Base-by-base conservation (phyloP, 2,888 invertebrate genomes). In the Drosophila nr. perissopoda region DNA sequence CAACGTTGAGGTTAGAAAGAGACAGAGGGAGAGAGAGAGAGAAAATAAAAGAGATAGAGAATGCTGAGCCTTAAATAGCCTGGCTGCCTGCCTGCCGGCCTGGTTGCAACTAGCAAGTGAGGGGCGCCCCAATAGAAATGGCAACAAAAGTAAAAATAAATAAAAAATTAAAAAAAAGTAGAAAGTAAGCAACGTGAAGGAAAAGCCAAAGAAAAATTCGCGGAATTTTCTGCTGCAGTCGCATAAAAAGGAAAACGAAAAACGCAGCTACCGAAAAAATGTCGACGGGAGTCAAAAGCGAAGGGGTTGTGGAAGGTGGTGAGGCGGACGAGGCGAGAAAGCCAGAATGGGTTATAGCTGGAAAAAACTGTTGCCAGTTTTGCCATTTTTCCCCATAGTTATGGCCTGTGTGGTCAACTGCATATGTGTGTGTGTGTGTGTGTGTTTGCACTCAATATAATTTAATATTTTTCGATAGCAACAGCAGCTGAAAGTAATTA, bases 401-500 rank as follows among this genome's bases (percentile, higher is more conserved):
- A 78, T 81, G 71, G 84, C 70, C 81, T 74, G n/a, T 29, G 70
- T 36, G 77, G 81, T 81, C 52, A 69, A 60, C 49, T 48, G 27
- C 52, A 31, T 51, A 13, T 63, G 13, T 65, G 34, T 25, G 42
- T 31, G 68, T 54, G 69, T 57, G 67, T 54, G 65, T 49, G 61
- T 76, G 53, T 79, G 73, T 70, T 63, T 83, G 78, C 90, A 85
- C 90, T 89, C 86, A 89, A 86, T 89, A 86, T 89, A 86, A 86
- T 86, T 86, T 86, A 85, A 89, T 86, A 86, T 88, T 89, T 86
- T 79, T 85, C 85, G 85, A 85, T 86, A 89, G 85, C 82, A 87
- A 82, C 85, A 84, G 79, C 86, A 86, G 90, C 90, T 86, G 86
- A 86, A 86, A 89, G 86, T 86, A 86, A 86, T 86, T 86, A 86